Evolutionary conservation across 2,888 invertebrate genomes (phyloP).

Genomic region (Cheilosia impressa): DNA sequence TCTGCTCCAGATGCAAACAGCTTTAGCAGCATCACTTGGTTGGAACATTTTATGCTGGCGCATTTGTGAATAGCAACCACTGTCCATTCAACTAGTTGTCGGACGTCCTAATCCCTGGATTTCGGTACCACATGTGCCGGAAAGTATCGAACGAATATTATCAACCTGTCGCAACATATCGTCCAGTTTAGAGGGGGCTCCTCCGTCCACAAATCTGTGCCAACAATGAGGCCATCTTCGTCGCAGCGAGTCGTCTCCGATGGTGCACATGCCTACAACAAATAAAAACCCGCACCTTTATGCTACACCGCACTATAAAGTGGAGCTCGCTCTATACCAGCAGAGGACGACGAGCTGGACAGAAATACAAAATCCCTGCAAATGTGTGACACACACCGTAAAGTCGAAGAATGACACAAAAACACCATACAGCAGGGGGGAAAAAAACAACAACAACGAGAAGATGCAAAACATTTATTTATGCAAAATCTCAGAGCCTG

Average conservation of each 20-base stretch:
- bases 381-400: slow-evolving; percentile 56
- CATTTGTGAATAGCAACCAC: slow-evolving; percentile 51
- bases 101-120: slow-evolving; percentile 53
- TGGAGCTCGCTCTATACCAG: neutral
- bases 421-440: neutral
- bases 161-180: slow-evolving; percentile 72
- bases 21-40: slow-evolving; percentile 7
- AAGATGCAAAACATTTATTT: slow-evolving; percentile 66
- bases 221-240: slow-evolving; percentile 68
- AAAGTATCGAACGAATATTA: slow-evolving; percentile 71
- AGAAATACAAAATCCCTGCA: slow-evolving; percentile 51
- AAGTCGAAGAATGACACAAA: slow-evolving; percentile 26
- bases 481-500: slow-evolving; percentile 69
- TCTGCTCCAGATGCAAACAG: slow-evolving; percentile 49
- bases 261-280: neutral
- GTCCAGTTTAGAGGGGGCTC: slow-evolving; percentile 28
- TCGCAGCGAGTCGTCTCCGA: slow-evolving; percentile 20
- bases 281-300: slow-evolving; percentile 42
- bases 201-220: slow-evolving; percentile 24
- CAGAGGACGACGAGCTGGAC: neutral
- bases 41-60: slow-evolving; percentile 7
- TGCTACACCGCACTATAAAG: slow-evolving; percentile 16
- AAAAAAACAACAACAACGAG: neutral
- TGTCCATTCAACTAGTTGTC: slow-evolving; percentile 61
- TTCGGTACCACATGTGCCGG: slow-evolving; percentile 61